Conservation (phyloP, 2,797 vertebrate species). For the Smutsia gigantea region DNA sequence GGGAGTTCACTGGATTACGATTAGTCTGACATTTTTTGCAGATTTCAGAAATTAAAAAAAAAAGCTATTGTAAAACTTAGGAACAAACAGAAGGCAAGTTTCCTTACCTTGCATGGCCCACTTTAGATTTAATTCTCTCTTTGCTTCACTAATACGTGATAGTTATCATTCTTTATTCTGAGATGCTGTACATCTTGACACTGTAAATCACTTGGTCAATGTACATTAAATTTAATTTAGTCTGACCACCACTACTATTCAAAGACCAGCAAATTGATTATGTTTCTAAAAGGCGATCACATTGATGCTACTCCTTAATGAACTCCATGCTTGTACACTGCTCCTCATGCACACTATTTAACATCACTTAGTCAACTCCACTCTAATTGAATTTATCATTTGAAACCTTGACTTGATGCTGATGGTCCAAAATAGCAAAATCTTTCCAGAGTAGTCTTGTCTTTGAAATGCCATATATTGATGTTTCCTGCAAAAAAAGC, state of each 20-base stretch:
- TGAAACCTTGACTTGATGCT: slow-evolving; percentile 78
- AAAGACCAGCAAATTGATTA: slow-evolving; percentile 76
- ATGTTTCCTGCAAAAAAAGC: slow-evolving; percentile 79
- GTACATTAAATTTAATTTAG: slow-evolving; percentile 76
- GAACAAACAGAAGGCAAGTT: slow-evolving; percentile 59
- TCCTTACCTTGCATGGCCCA: not conserved
- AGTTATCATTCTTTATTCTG: slow-evolving; percentile 52
- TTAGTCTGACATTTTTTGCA: slow-evolving; percentile 66
- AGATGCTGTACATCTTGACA: slow-evolving; percentile 66
- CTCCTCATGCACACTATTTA: slow-evolving; percentile 72
- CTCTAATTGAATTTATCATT: slow-evolving; percentile 82
- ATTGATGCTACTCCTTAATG: slow-evolving; percentile 79
- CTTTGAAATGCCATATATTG: slow-evolving; percentile 74
- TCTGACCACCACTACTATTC: slow-evolving; percentile 67
- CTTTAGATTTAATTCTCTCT: slow-evolving; percentile 54
- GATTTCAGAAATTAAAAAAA: slow-evolving; percentile 32
- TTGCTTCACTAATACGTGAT: slow-evolving; percentile 39
- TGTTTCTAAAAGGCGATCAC: slow-evolving; percentile 75
- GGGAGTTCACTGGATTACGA: slow-evolving; percentile 50
- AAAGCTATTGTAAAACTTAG: slow-evolving; percentile 49
- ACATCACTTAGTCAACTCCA: slow-evolving; percentile 78
- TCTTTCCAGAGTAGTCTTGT: slow-evolving; percentile 70
- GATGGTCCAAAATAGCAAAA: slow-evolving; percentile 80
- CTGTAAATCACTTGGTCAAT: slow-evolving; percentile 71
- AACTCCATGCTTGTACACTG: slow-evolving; percentile 62